Conservation (phyloP, 1,140 invertebrate genomes). For the Drosophila nannoptera region DNA sequence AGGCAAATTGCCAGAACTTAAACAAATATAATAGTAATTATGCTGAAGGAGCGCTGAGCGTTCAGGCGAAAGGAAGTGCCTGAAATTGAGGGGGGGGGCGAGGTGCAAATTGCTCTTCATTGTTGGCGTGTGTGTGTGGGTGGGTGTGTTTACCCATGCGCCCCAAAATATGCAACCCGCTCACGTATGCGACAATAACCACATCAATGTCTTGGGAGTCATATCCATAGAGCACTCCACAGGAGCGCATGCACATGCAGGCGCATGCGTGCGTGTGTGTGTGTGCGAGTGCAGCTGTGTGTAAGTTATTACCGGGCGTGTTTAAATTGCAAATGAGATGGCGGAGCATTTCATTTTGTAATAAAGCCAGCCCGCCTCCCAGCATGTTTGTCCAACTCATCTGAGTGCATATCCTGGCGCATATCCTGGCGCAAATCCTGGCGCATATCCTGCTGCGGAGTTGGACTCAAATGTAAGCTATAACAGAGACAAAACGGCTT, state of each 20-base stretch:
- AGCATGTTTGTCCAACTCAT: constrained; percentile 55
- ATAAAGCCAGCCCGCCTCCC: constrained; percentile 32
- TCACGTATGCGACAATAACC: constrained; percentile 55
- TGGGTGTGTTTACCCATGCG: constrained; percentile 44
- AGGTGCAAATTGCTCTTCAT: constrained; percentile 60
- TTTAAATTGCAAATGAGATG: constrained; percentile 50
- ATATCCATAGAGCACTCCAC: not conserved
- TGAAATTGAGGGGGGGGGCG: not conserved
- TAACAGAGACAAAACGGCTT: constrained; percentile 44
- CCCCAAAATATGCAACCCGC: constrained; percentile 40
- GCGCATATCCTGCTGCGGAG: constrained; percentile 16
- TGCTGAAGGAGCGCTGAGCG: constrained; percentile 49
- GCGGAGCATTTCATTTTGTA: constrained; percentile 38
- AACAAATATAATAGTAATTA: constrained; percentile 71
- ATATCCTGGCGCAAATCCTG: not conserved
- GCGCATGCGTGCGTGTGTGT: not conserved
- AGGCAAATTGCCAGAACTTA: constrained; percentile 51
- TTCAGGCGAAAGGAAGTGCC: not conserved
- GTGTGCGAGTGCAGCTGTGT: constrained; percentile 16
- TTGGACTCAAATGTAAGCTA: constrained; percentile 62
- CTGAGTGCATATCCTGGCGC: constrained; percentile 9
- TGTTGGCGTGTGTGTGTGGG: constrained; percentile 48
- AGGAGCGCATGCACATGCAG: too few relatives aligned
- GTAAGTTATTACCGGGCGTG: constrained; percentile 34
- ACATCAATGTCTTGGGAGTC: constrained; percentile 49